Base-by-base conservation (phyloP, 2,888 invertebrate genomes). In the Folsomia manolachei region DNA sequence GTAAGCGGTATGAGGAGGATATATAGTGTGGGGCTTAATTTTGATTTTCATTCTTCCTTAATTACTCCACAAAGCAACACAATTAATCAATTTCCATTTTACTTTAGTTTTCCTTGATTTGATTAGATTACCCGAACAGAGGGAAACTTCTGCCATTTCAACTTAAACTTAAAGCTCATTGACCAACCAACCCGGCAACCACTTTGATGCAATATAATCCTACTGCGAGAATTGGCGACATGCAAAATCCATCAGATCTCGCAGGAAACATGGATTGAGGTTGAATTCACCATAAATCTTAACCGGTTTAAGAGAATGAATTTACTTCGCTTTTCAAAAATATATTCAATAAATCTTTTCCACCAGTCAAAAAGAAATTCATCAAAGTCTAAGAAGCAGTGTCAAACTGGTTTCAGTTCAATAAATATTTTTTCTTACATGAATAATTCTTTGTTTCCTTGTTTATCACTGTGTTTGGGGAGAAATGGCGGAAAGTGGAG, bases 331-430 rank as follows among this genome's bases (percentile, higher is more conserved):
- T 63, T 63, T 27, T 27, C 63, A 63, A 63, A 63, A 9, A 39
- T 62, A 62, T 2, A 26, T 63, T 63, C 63, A 63, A 63, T 63
- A 63, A 63, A 63, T 63, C 63, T 63, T 63, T 7, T 23, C 25
- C 24, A 14, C 7, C 39, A 4, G 4, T 39, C 39, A 39, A 21
- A 25, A 63, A 63, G 63, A 26, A 63, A 63, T 63, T 63, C 63
- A 63, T 63, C 63, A 63, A 14, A 18, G 24, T 14, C 23, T 24
- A 62, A 62, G 24, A 24, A 27, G 63, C 21, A 25, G 9, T 27
- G 25, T 26, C 25, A 63, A 63, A 63, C 63, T 18, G 63, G 63
- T 63, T 63, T 63, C 27, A 18, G 63, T n/a, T 25, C 63, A 26
- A 63, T 26, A 63, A 63, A 63, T 56, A 56, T 21, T 39, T 39